Percentiles rank a stretch among this genome's conserved stretches.
These are phyloP conservation scores for Chydorus sphaericus DNA, from an alignment of 2,888 invertebrate species.

Conservation along the genomic window DNA sequence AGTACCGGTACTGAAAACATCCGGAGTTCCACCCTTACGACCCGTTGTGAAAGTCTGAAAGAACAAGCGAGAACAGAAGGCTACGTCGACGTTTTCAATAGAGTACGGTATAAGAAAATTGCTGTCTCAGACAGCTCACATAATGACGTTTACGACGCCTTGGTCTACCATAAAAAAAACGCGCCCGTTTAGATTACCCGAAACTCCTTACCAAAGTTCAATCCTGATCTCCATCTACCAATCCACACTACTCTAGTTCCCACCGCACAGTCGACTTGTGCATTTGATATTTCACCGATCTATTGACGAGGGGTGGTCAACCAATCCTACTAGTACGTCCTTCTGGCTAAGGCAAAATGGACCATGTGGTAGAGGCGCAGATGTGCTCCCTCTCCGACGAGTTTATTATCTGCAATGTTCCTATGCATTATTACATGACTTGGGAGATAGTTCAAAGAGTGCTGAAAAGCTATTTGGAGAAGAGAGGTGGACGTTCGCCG, in stretches of 20 bases:
- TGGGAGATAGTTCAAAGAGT: constrained; percentile 88
- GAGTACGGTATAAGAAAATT: constrained; percentile 68
- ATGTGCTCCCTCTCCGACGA: constrained; percentile 63
- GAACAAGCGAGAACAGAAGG: constrained; percentile 70
- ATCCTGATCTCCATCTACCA: constrained; percentile 78
- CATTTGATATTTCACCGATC: constrained; percentile 72
- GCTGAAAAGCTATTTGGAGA: constrained; percentile 84
- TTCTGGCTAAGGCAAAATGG: constrained; percentile 89
- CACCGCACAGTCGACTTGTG: constrained; percentile 84
- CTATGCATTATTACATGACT: constrained; percentile 91
- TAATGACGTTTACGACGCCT: constrained; percentile 77
- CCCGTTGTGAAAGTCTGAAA: constrained; percentile 68
- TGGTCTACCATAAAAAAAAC: constrained; percentile 31
- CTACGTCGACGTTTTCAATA: constrained; percentile 71
- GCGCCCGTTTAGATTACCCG: too few species aligned
- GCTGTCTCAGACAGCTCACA: constrained; percentile 64
- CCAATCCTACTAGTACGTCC: constrained; percentile 81
- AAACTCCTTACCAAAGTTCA: constrained; percentile 82
- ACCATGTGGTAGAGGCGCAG: constrained; percentile 73
- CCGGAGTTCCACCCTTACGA: constrained; percentile 77
- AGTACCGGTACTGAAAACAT: constrained; percentile 80
- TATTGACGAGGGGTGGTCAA: constrained; percentile 71
- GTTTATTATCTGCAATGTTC: constrained; percentile 77
- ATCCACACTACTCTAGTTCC: constrained; percentile 80
- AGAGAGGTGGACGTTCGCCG: constrained; percentile 89